These are phyloP conservation scores for Neomonachus schauinslandi DNA, from an alignment of 2,113 vertebrate species.

Conservation along the genomic window DNA sequence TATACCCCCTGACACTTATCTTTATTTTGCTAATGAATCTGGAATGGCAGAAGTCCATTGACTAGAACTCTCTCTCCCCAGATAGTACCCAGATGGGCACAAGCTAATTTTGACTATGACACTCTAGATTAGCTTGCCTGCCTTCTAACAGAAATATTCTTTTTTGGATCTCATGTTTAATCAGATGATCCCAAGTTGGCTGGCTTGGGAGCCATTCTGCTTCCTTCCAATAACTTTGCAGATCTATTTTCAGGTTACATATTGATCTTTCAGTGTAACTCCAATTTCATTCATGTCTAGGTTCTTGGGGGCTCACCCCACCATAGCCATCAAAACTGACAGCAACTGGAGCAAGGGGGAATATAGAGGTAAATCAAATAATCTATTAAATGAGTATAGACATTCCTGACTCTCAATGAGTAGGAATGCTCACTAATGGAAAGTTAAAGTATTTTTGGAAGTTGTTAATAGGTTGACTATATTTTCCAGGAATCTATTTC, in stretches of 20 bases:
- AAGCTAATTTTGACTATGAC: neutral
- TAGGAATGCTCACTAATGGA: neutral
- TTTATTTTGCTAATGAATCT: neutral
- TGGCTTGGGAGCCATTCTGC: neutral
- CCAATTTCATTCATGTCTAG: neutral
- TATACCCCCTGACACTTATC: neutral
- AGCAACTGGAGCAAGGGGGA: neutral
- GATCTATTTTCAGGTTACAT: neutral
- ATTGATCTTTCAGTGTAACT: neutral
- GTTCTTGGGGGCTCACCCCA: neutral
- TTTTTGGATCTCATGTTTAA: neutral
- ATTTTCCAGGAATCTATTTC: neutral
- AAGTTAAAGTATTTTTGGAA: neutral
- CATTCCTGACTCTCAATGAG: neutral
- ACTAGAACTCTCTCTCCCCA: neutral
- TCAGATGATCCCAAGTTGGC: neutral
- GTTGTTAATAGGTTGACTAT: neutral
- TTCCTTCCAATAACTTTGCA: neutral
- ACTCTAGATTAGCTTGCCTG: neutral
- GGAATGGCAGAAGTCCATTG: neutral
- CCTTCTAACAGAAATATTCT: neutral
- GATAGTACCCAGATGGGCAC: neutral
- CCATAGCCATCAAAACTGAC: neutral
- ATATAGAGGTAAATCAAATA: neutral
- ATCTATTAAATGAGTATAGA: neutral